Base-by-base conservation (phyloP, 2,888 invertebrate genomes). In the Branchipolynoe longqiensis region DNA sequence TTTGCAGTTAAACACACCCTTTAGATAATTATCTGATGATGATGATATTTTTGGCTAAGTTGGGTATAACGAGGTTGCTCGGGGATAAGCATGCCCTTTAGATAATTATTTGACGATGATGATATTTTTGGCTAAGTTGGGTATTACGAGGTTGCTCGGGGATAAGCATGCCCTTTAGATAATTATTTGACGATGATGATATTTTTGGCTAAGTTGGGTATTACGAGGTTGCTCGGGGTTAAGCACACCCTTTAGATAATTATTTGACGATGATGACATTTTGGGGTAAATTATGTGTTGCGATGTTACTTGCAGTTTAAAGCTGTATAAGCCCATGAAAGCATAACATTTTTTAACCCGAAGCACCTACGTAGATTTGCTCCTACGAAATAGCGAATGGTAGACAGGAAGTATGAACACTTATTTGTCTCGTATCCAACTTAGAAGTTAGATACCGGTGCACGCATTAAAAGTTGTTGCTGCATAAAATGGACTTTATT, bases 11-110 rank as follows among this genome's bases (percentile, higher is more conserved):
- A n/a, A n/a, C n/a, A n/a, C n/a, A n/a, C n/a, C n/a, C n/a, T n/a
- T n/a, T n/a, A n/a, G 31, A 28, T 14, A 62, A 2, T 31, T 62
- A 31, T 18, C 1, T 62, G 56, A 56, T 25, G 8, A 48, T 58
- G 85, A 87, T 31, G 87, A 87, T 69, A 86, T 85, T 84, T 87
- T 87, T 58, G 58, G 64, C 85, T 87, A 85, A 83, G 86, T 41
- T n/a, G n/a, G n/a, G n/a, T n/a, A n/a, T n/a, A n/a, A n/a, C n/a
- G n/a, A n/a, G n/a, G 36, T 14, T 31, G 22, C n/a, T 22, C 33
- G n/a, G n/a, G n/a, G n/a, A n/a, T n/a, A n/a, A n/a, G n/a, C n/a
- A n/a, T n/a, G n/a, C n/a, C n/a, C n/a, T n/a, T n/a, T n/a, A n/a
- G 31, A 28, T 14, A 62, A 2, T 31, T 62, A 31, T 18, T 0